Conservation (phyloP, 2,113 vertebrate species). For the Muntiacus muntjak region DNA sequence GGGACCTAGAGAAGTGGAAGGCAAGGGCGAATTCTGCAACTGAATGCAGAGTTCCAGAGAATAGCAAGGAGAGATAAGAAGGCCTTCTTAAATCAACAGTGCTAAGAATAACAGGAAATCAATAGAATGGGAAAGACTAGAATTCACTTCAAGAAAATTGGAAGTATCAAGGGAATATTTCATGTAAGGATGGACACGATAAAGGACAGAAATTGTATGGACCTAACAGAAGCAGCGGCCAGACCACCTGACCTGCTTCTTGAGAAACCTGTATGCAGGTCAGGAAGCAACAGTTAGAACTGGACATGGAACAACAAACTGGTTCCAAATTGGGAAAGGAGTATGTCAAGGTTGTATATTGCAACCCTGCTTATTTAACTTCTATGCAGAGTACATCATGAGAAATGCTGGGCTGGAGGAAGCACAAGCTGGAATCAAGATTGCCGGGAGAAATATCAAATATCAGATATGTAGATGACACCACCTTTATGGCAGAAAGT, state of each 20-base stretch:
- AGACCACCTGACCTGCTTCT: background rate
- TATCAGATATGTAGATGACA: background rate
- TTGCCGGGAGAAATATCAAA: background rate
- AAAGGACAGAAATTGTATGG: background rate
- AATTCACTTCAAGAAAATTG: background rate
- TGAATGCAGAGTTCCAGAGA: background rate
- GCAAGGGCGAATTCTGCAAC: background rate
- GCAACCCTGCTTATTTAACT: background rate
- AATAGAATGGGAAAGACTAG: background rate
- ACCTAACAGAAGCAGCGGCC: background rate
- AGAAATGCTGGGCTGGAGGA: background rate
- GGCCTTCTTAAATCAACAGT: background rate
- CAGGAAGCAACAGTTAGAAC: background rate
- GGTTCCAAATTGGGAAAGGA: background rate
- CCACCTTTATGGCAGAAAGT: background rate
- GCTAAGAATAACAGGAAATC: background rate
- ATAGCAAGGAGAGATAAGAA: background rate
- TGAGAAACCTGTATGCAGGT: background rate
- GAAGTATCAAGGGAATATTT: background rate
- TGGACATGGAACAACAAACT: background rate
- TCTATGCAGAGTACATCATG: background rate
- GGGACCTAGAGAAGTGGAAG: background rate
- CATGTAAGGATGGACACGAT: background rate
- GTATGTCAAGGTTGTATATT: background rate
- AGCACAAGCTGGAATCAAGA: background rate